Percentiles rank a stretch among this genome's conserved stretches.
Conservation (phyloP, 1,140 invertebrate genomes). For the Drosophila lacteicornis region DNA sequence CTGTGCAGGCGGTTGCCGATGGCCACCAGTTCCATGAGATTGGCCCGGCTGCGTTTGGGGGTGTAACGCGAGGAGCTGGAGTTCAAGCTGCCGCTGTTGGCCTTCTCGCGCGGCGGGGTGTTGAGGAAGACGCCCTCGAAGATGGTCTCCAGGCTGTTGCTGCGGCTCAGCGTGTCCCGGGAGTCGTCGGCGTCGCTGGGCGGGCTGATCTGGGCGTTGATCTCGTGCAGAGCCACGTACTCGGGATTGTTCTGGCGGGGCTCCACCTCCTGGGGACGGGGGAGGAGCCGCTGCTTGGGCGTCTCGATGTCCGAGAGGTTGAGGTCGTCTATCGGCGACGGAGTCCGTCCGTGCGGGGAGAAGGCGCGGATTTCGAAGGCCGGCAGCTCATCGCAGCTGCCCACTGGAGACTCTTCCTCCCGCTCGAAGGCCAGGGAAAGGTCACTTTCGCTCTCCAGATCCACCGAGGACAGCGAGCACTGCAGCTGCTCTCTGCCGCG, state of each 20-base stretch:
- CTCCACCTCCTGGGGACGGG: constrained; percentile 11
- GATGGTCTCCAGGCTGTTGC: constrained; percentile 76
- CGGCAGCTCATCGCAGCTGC: constrained; percentile 71
- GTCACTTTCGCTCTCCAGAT: constrained; percentile 74
- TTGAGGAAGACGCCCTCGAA: constrained; percentile 81
- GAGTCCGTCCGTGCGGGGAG: constrained; percentile 75
- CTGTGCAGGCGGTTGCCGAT: constrained; percentile 58
- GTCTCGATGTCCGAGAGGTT: constrained; percentile 56
- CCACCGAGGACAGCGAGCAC: constrained; percentile 69
- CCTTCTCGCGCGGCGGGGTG: constrained; percentile 72
- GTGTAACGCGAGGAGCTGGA: constrained; percentile 44
- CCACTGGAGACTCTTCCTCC: constrained; percentile 46
- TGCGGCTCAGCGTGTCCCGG: constrained; percentile 26
- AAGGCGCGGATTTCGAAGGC: constrained; percentile 75
- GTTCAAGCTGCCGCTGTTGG: constrained; percentile 14
- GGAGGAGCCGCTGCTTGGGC: constrained; percentile 46
- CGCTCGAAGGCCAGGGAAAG: constrained; percentile 71
- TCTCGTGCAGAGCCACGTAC: constrained; percentile 77
- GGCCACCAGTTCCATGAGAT: constrained; percentile 72
- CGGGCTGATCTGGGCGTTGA: constrained; percentile 81
- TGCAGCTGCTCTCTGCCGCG: constrained; percentile 48
- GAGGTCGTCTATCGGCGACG: constrained; percentile 77
- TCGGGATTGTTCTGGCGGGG: constrained; percentile 61
- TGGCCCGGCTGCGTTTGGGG: constrained; percentile 61
- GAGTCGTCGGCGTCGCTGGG: constrained; percentile 62